Evolutionary conservation across 2,113 vertebrate genomes (phyloP), one percentile per base, ranked within the genome.

Genomic region (Sclerurus mexicanus): DNA sequence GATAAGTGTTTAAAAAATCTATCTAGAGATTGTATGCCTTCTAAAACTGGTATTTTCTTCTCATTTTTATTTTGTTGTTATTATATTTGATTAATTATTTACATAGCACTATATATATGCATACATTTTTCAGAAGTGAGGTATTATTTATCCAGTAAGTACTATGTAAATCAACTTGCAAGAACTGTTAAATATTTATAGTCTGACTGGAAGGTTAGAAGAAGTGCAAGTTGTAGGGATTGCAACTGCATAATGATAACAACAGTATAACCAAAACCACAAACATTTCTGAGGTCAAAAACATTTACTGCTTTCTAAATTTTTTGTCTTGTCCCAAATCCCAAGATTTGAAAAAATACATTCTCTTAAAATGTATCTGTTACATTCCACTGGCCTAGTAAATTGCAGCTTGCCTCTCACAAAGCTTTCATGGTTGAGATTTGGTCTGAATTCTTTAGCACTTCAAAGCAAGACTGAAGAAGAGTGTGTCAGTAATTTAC

Each of bases 141-240:
- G 91, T 82, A 85, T 96, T 95, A 94, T 94, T 95, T 97, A 89
- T 55, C 47, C 53, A 80, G 84, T 90, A 80, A 96, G 55, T 89
- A 89, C 64, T 95, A 96, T 95, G 94, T 95, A 95, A 97, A 97
- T 96, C 90, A 95, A 68, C 89, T 89, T 95, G 47, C 42, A 96
- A 87, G 87, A 75, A 89, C 69, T 94, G 60, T 83, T 97, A 97
- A 96, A 96, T 96, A 97, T 97, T 97, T 97, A 96, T 95, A 95
- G 66, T 92, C 66, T 90, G 94, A 88, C 87, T 95, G 86, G 66
- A 95, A 95, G 79, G 93, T 93, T 95, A 94, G 84, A 82, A 95
- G 83, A 93, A 87, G 50, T 85, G 79, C 84, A 96, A 93, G 66
- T 84, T 91, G 76, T 85, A 77, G 44, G 46, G 53, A 83, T 90